A percentile compares a stretch with the other conserved stretches of the same genome.
Evolutionary conservation across 1,140 invertebrate species (phyloP).

Genomic region (Drosophila murphyi): DNA sequence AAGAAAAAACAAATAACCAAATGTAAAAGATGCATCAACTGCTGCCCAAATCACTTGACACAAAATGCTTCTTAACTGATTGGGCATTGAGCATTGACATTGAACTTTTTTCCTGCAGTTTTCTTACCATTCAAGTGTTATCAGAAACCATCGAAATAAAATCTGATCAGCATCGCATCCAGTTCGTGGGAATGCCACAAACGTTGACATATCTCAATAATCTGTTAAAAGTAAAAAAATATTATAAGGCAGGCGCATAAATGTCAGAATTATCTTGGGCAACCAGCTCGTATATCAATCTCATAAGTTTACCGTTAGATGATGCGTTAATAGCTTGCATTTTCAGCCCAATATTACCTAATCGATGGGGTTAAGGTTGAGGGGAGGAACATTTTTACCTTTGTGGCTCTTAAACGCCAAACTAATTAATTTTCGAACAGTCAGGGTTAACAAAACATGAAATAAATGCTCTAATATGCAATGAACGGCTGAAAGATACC

Average conservation of each 20-base stretch:
- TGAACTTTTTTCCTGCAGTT: conserved; percentile 55
- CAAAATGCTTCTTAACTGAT: conserved; percentile 59
- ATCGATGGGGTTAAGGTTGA: conserved; percentile 1
- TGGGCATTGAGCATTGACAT: conserved; percentile 72
- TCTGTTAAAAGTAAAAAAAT: conserved; percentile 29
- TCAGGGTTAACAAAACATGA: conserved; percentile 16
- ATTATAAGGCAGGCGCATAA: conserved; percentile 24
- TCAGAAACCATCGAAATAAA: conserved; percentile 24
- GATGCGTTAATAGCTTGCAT: conserved; percentile 35
- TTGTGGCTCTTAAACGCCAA: conserved; percentile 39
- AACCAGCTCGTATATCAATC: conserved; percentile 30
- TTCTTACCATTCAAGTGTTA: conserved; percentile 28
- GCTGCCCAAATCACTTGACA: conserved; percentile 50
- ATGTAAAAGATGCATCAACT: conserved; percentile 43
- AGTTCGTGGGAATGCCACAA: conserved; percentile 55
- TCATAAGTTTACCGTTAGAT: conserved; percentile 48
- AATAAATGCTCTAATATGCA: conserved; percentile 9
- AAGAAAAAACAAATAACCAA: background rate
- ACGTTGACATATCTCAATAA: conserved; percentile 56
- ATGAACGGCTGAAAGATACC: background rate
- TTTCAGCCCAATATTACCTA: conserved; percentile 26
- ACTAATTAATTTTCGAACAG: conserved; percentile 64
- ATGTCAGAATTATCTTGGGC: conserved; percentile 21
- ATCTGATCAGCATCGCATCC: conserved; percentile 21
- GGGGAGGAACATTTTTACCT: background rate